phyloP scores from a whole-genome alignment of 2,113 vertebrate genomes.

The Indri indri region DNA sequence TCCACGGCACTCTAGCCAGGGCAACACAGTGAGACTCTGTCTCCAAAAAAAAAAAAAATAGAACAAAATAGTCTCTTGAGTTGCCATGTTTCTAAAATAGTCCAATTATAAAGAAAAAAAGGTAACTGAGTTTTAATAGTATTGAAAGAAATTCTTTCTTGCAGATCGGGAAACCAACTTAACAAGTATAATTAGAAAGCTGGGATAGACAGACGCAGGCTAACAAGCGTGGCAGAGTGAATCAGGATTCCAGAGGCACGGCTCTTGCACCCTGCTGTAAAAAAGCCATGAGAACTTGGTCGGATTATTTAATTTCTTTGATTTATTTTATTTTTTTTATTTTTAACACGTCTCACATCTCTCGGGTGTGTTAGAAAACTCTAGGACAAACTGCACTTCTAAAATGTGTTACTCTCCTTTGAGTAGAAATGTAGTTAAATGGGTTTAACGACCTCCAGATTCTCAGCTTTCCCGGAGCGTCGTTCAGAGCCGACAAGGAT shows the following conservation, averaged over 20 bases:
- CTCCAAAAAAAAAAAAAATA: too few relatives aligned
- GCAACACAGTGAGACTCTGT: too few relatives aligned
- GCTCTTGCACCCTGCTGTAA: fast-evolving
- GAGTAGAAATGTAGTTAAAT: neutral
- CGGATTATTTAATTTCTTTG: neutral
- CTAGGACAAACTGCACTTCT: neutral
- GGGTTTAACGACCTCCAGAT: neutral
- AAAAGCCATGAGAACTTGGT: neutral
- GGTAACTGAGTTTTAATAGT: neutral
- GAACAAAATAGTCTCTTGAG: neutral
- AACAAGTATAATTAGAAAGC: neutral
- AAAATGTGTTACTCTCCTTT: neutral
- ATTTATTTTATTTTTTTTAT: neutral
- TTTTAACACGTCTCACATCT: neutral
- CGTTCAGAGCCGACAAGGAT: neutral
- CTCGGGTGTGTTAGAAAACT: neutral
- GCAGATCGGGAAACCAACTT: neutral
- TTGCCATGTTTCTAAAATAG: neutral
- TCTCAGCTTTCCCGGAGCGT: neutral
- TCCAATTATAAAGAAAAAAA: neutral
- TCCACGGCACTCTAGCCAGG: too few relatives aligned
- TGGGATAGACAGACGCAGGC: neutral
- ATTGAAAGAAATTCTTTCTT: neutral
- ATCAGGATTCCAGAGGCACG: neutral
- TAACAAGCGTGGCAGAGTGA: neutral